Conservation (phyloP, 2,113 vertebrate species). For the Regulus satrapa region DNA sequence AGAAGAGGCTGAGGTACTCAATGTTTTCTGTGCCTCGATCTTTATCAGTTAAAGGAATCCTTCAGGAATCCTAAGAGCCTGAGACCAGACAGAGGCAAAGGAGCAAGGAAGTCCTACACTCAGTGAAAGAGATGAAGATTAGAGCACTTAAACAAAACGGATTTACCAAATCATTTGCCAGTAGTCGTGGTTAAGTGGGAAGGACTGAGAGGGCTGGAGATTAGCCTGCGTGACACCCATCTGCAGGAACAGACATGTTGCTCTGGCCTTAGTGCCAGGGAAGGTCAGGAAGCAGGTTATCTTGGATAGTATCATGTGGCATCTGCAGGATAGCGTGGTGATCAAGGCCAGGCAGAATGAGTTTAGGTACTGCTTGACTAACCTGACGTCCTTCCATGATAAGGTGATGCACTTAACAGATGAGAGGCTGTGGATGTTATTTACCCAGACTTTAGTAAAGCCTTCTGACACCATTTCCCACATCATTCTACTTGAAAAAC, state of each 20-base stretch:
- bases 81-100: not conserved
- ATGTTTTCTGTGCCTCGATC: not conserved
- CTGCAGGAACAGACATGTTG: not conserved
- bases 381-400: not conserved
- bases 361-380: not conserved
- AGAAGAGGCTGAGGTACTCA: not conserved
- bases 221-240: not conserved
- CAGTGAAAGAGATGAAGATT: not conserved
- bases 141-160: not conserved
- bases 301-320: not conserved
- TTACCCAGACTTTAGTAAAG: not conserved
- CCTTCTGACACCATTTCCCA: not conserved
- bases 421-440: not conserved
- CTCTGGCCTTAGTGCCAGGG: not conserved
- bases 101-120: not conserved
- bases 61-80: not conserved
- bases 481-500: not conserved
- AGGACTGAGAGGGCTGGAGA: not conserved
- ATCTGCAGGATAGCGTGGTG: not conserved
- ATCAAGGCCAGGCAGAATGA: not conserved
- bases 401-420: not conserved
- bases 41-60: not conserved
- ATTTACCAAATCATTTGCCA: not conserved
- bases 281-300: not conserved
- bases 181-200: not conserved